These are phyloP conservation scores for Mobula hypostoma DNA, from an alignment of 2,113 vertebrate species.

Conservation along the genomic window DNA sequence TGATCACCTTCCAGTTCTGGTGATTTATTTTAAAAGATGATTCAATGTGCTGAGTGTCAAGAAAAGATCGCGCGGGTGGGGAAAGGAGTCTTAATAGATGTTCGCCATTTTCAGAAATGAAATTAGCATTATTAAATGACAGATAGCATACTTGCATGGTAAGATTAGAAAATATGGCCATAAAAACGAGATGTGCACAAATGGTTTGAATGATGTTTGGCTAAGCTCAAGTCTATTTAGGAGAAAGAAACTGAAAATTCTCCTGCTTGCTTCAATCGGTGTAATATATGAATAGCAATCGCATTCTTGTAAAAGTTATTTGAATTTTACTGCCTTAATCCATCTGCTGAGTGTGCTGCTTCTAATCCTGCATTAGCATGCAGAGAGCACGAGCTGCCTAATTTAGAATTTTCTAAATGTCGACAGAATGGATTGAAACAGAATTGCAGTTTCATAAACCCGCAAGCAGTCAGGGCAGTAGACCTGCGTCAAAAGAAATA, in stretches of 20 bases:
- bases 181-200: neutral
- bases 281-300: conserved; percentile 29
- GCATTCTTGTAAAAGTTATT: conserved; percentile 31
- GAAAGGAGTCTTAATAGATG: conserved; percentile 47
- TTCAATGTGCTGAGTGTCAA: conserved; percentile 21
- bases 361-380: conserved; percentile 8
- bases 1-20: conserved; percentile 11
- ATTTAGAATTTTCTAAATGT: conserved; percentile 25
- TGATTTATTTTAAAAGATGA: neutral
- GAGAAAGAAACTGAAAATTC: neutral
- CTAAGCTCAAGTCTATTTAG: neutral
- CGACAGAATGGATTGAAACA: conserved; percentile 1
- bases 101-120: conserved; percentile 46
- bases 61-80: conserved; percentile 38
- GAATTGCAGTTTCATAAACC: conserved; percentile 21
- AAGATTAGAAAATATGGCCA: neutral
- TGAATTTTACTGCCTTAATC: conserved; percentile 30
- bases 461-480: neutral
- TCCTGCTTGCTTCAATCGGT: neutral
- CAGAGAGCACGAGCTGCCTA: conserved; percentile 6
- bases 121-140: neutral
- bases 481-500: conserved; percentile 14
- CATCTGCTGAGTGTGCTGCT: conserved; percentile 29
- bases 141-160: neutral
- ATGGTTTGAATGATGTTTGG: neutral